Conservation (phyloP, 2,888 invertebrate genomes). For the Myopa testacea region DNA sequence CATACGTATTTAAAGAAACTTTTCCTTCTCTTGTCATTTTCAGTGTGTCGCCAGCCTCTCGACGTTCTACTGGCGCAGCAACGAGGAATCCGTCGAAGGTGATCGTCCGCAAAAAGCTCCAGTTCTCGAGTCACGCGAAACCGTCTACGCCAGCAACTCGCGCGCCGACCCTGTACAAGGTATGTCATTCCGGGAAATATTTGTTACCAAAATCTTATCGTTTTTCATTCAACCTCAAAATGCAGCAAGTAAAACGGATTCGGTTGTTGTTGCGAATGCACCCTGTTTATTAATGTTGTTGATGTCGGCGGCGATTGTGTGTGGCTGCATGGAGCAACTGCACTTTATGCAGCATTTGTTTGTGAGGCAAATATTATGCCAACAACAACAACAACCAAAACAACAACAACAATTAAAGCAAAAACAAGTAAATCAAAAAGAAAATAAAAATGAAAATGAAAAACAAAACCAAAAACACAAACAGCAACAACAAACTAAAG, state of each 20-base stretch:
- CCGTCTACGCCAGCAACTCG: constrained; percentile 71
- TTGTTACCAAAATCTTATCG: constrained; percentile 69
- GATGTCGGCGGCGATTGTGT: constrained; percentile 54
- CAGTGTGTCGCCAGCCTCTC: constrained; percentile 78
- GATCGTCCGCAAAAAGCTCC: constrained; percentile 76
- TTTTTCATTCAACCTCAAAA: constrained; percentile 66
- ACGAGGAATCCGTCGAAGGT: constrained; percentile 81
- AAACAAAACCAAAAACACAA: constrained; percentile 18
- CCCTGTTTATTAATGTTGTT: constrained; percentile 56
- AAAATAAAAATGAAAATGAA: neutral
- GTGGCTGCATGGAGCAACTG: constrained; percentile 50
- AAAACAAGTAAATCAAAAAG: neutral
- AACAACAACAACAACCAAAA: constrained; percentile 44
- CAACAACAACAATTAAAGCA: constrained; percentile 32
- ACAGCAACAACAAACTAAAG: constrained; percentile 6
- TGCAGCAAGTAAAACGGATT: constrained; percentile 66
- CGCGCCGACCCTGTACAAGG: constrained; percentile 80
- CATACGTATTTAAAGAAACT: neutral
- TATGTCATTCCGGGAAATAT: constrained; percentile 70
- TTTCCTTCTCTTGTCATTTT: constrained; percentile 33
- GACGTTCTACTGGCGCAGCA: constrained; percentile 79
- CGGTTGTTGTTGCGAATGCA: constrained; percentile 56
- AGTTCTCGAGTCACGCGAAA: constrained; percentile 78
- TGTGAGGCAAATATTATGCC: constrained; percentile 36
- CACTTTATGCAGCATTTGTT: constrained; percentile 40